Evolutionary conservation across 2,888 invertebrate genomes (phyloP), one percentile per base, ranked within the genome.

Genomic region (Myopa testacea): DNA sequence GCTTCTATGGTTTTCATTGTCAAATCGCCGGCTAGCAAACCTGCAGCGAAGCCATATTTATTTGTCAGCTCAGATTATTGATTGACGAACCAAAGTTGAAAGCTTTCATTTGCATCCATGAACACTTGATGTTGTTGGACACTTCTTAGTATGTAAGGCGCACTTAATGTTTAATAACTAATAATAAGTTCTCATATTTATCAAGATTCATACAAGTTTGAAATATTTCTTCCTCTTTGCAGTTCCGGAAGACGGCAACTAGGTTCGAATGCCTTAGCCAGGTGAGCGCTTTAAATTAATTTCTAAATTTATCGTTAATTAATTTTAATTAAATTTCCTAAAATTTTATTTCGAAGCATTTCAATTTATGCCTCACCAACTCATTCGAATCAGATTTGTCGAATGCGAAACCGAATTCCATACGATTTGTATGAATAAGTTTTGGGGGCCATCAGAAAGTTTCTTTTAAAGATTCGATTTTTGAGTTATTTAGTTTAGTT

Each of bases 181-280:
- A 26, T 26, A 26, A 26, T 26, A 26, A 26, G 26, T 26, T 26
- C 26, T 2, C 26, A 26, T 26, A 26, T 26, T 26, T 26, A 26
- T 26, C 2, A 26, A 26, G 26, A 16, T 55, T 55, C 14, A 55
- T 16, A n/a, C 55, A 55, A 55, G 2, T 55, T 55, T 55, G 4
- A 14, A 37, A 37, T 45, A 65, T 69, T 80, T 75, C 80, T 40
- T 75, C 37, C 72, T 84, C 83, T 81, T 92, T 94, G 84, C 92
- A 95, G 95, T 90, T 93, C 95, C 87, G 93, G 93, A 84, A 94
- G 94, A 90, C 92, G 95, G 88, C 94, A 95, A 90, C 91, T 95
- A 84, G 94, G 95, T 87, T 94, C 95, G 87, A 95, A 95, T 93
- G 95, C 95, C 88, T 91, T 95, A 93, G 95, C 95, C 85, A 95